These are phyloP conservation scores for Gasterosteus nipponicus DNA, from an alignment of 2,113 vertebrate genomes.

Conservation along the genomic window DNA sequence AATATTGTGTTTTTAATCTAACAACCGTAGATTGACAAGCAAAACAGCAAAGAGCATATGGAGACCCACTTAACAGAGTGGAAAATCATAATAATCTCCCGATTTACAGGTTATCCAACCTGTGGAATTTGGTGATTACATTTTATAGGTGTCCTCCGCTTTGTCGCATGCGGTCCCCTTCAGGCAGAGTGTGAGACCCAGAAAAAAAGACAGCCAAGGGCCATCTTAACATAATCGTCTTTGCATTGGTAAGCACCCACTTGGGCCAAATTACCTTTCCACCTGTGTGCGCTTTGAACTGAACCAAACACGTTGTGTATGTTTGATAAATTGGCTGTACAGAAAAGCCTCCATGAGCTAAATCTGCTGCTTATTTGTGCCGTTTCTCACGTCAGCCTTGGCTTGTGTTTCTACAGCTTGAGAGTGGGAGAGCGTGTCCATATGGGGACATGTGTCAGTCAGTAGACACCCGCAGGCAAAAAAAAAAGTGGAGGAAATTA, in stretches of 20 bases:
- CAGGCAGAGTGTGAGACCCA: constrained; percentile 38
- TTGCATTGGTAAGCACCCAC: constrained; percentile 38
- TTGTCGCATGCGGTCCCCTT: constrained; percentile 38
- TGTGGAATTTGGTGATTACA: constrained; percentile 29
- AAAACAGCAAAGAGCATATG: not conserved
- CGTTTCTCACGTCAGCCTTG: constrained; percentile 34
- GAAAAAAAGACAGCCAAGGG: constrained; percentile 36
- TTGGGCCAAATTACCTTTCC: constrained; percentile 46
- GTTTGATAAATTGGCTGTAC: constrained; percentile 51
- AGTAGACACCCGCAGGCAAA: not conserved
- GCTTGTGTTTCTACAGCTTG: constrained; percentile 43
- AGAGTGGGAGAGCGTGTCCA: constrained; percentile 25
- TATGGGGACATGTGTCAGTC: constrained; percentile 31
- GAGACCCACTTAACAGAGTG: constrained; percentile 1
- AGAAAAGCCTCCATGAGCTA: constrained; percentile 31
- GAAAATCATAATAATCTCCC: not conserved
- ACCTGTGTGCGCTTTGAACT: constrained; percentile 54
- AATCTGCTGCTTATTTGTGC: constrained; percentile 47
- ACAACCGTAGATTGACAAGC: not conserved
- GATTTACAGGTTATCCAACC: not conserved
- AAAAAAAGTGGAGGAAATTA: constrained; percentile 4
- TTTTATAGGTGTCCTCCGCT: constrained; percentile 53
- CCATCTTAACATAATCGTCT: constrained; percentile 44
- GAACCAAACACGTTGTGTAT: constrained; percentile 40
- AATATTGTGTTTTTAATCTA: not conserved